Evolutionary conservation across 2,888 invertebrate genomes (phyloP).

Genomic region (Drosophila siamana): DNA sequence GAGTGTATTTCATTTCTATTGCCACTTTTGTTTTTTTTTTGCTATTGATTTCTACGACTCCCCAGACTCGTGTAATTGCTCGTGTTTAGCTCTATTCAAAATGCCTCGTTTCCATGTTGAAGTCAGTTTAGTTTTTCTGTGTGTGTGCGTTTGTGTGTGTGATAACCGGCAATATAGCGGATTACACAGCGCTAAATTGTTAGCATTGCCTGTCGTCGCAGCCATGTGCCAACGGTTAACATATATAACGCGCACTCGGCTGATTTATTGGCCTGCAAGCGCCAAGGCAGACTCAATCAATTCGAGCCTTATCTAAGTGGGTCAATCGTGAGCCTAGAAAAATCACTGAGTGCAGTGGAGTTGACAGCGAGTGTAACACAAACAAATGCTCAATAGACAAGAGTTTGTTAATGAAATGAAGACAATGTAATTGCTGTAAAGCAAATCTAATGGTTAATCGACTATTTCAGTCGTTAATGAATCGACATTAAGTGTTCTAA

Average conservation of each 20-base stretch:
- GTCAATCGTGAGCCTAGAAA: constrained; percentile 61
- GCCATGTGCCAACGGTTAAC: constrained; percentile 47
- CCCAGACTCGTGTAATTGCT: constrained; percentile 49
- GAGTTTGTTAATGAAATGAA: not conserved
- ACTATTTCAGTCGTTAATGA: not conserved
- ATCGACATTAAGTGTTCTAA: not conserved
- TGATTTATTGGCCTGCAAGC: constrained; percentile 53
- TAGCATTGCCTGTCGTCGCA: constrained; percentile 14
- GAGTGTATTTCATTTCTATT: constrained; percentile 62
- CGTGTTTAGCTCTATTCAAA: constrained; percentile 42
- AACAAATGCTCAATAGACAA: not conserved
- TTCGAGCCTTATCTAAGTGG: constrained; percentile 62
- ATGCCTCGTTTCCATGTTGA: constrained; percentile 32
- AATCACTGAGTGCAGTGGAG: constrained; percentile 1
- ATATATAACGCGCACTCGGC: constrained; percentile 24
- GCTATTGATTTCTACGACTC: constrained; percentile 59
- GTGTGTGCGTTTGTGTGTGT: constrained; percentile 39
- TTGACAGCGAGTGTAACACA: constrained; percentile 4
- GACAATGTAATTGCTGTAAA: not conserved
- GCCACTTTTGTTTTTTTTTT: constrained; percentile 66
- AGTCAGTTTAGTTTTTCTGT: not conserved
- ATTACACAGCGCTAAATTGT: constrained; percentile 22
- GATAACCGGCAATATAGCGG: constrained; percentile 49
- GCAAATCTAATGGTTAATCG: not conserved
- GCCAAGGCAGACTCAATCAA: constrained; percentile 18